Base-by-base conservation (phyloP, 2,888 invertebrate genomes). In the Scaptomyza caliginosa region DNA sequence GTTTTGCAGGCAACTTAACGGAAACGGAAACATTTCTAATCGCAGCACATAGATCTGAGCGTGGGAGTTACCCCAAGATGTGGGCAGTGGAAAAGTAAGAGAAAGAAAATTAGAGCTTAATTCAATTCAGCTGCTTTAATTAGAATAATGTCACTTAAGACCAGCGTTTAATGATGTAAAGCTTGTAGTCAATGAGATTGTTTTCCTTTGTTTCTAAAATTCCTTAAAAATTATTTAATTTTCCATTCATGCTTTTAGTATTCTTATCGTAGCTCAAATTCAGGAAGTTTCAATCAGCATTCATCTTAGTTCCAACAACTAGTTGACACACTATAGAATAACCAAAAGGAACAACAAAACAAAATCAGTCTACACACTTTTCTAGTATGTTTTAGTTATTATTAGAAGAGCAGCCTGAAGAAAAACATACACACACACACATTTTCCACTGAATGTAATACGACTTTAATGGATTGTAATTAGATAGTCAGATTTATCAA, bases 21-120 rank as follows among this genome's bases (percentile, higher is more conserved):
- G 89, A 88, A 88, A 67, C 86, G 87, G 87, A 89, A 77, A 75
- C 72, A 66, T 57, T 81, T 87, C 82, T 78, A 86, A 87, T 87
- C 87, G 57, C 46, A 28, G 17, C 26, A n/a, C 13, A 59, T 13
- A 49, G 68, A 86, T 84, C 85, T 84, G 26, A 34, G 69, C 63
- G 82, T 76, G 78, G 81, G 81, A 59, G 10, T 19, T 36, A 36
- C 66, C 52, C 51, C 60, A 46, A 40, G n/a, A 26, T 39, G 70
- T 67, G 69, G 69, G 74, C 54, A 51, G 59, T 4, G 3, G 17
- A 4, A 4, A 7, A 7, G 19, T 5, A 4, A 28, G 17, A n/a
- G 8, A 10, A 13, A 4, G 2, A 8, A 3, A 10, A 7, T 3
- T 16, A 28, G 28, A n/a, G 6, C 45, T 74, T 70, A 82, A 78